These are phyloP conservation scores for Drosophila formosana DNA, from an alignment of 2,888 invertebrate genomes.

Conservation along the genomic window DNA sequence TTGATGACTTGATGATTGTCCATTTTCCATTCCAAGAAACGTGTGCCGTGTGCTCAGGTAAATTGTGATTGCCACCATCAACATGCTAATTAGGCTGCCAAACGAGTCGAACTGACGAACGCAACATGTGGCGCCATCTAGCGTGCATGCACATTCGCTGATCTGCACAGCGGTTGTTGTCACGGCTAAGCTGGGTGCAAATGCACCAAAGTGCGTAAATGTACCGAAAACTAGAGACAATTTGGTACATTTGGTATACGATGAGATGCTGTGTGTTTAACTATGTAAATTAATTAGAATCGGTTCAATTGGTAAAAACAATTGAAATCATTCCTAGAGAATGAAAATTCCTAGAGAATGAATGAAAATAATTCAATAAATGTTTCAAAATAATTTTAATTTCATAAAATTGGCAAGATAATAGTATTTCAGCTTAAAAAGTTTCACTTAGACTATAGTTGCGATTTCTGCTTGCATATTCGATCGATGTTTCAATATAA, in stretches of 20 bases:
- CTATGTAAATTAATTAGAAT: not conserved
- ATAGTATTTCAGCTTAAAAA: slow-evolving; percentile 1
- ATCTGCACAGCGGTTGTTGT: slow-evolving; percentile 29
- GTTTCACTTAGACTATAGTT: not conserved
- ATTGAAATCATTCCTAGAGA: too few relatives aligned
- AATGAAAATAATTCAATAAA: too few relatives aligned
- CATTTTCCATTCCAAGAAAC: slow-evolving; percentile 31
- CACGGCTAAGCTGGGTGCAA: slow-evolving; percentile 5
- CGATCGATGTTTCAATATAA: not conserved
- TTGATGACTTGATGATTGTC: slow-evolving; percentile 54
- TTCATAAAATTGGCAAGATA: slow-evolving; percentile 2
- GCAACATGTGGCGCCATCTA: slow-evolving; percentile 51
- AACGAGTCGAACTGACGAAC: not conserved
- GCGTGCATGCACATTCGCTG: slow-evolving; percentile 13
- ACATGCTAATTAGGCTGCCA: slow-evolving; percentile 19
- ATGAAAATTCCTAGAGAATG: too few relatives aligned
- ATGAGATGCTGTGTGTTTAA: not conserved
- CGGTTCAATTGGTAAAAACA: too few relatives aligned
- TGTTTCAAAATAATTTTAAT: not conserved
- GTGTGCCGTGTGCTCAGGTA: slow-evolving; percentile 17
- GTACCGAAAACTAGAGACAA: not conserved
- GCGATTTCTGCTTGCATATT: not conserved
- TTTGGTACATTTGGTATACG: slow-evolving; percentile 3
- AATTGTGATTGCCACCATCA: slow-evolving; percentile 5
- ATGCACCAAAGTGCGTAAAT: not conserved